These are phyloP conservation scores for Rhea pennata DNA, from an alignment of 2,113 vertebrate genomes.

Conservation along the genomic window DNA sequence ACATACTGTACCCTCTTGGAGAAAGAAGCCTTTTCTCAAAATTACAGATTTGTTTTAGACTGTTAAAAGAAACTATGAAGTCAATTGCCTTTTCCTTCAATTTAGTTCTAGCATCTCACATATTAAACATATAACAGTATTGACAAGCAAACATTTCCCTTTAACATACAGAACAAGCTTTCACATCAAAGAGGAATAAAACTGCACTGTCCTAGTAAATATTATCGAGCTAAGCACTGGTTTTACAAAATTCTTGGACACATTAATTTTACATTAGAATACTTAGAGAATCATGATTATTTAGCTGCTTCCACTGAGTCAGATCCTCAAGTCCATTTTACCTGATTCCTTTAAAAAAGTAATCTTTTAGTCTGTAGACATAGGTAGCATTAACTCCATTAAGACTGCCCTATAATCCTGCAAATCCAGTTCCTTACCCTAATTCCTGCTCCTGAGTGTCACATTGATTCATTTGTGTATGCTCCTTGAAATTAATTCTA, in stretches of 20 bases:
- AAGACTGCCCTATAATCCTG: neutral
- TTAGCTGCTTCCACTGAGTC: constrained; percentile 1
- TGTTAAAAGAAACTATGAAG: neutral
- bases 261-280: neutral
- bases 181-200: neutral
- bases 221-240: neutral
- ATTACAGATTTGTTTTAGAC: neutral
- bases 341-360: neutral
- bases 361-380: neutral
- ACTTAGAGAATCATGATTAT: neutral
- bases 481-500: neutral
- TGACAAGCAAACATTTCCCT: constrained; percentile 24
- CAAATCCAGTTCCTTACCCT: neutral
- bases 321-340: constrained; percentile 20
- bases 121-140: neutral
- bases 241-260: neutral
- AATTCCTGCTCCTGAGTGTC: neutral
- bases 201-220: neutral
- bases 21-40: neutral
- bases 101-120: neutral
- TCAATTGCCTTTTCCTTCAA: neutral
- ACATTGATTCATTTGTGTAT: neutral
- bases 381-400: neutral
- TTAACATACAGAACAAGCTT: neutral
- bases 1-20: neutral